Conservation (phyloP, 2,797 vertebrate species). For the Zonotrichia albicollis region DNA sequence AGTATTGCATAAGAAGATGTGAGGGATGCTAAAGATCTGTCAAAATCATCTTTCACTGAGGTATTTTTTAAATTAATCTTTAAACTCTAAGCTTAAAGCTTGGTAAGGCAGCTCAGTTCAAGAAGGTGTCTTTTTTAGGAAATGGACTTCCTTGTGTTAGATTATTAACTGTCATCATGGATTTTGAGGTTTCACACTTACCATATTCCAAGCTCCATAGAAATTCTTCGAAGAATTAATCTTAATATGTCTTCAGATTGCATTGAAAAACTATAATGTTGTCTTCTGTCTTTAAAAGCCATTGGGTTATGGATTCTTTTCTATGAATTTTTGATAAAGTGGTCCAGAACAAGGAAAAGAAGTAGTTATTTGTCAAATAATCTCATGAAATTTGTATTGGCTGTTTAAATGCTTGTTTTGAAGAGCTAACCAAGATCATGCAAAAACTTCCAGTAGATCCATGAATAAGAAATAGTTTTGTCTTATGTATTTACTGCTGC, state of each 20-base stretch:
- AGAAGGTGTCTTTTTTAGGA: background rate
- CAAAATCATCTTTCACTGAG: background rate
- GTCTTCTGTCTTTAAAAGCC: background rate
- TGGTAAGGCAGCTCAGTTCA: background rate
- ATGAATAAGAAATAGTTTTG: constrained; percentile 12
- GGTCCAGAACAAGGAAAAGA: background rate
- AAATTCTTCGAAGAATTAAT: background rate
- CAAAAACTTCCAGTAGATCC: background rate
- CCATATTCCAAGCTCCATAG: background rate
- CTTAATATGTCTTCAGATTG: background rate
- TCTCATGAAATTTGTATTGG: background rate
- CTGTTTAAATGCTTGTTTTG: background rate
- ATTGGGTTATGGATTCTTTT: background rate
- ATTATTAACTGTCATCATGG: background rate
- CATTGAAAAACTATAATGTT: background rate
- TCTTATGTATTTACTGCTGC: background rate
- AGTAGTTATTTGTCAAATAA: background rate
- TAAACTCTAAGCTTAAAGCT: background rate
- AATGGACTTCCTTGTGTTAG: background rate
- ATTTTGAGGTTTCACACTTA: background rate
- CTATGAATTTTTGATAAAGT: background rate
- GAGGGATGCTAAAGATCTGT: background rate
- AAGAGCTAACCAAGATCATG: background rate
- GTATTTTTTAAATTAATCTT: background rate
- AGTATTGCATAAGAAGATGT: background rate